Percentiles rank a stretch among this genome's conserved stretches.
phyloP scores from a whole-genome alignment of 1,140 invertebrate species.

The Cardiocondyla obscurior region DNA sequence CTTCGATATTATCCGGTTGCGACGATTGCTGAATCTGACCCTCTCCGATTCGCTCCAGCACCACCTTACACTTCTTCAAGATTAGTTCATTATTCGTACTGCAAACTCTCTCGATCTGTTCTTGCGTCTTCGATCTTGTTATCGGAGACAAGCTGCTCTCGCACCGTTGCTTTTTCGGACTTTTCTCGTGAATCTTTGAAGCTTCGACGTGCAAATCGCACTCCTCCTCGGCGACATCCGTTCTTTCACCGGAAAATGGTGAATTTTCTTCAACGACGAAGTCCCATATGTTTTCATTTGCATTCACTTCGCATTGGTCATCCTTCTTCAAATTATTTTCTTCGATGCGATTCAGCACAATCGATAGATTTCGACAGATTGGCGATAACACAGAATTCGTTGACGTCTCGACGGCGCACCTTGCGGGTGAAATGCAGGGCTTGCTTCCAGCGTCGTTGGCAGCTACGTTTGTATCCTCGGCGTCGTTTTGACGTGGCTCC shows the following conservation, averaged over 20 bases:
- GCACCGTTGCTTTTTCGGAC: not conserved
- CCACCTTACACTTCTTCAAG: slow-evolving; percentile 50
- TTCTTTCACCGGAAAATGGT: not conserved
- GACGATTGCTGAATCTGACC: slow-evolving; percentile 48
- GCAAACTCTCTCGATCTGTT: not conserved
- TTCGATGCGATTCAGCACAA: slow-evolving; percentile 46
- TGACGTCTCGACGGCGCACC: not conserved
- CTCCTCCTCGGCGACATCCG: not conserved
- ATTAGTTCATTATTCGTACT: not conserved
- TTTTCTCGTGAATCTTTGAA: not conserved
- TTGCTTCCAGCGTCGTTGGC: not conserved
- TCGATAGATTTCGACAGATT: slow-evolving; percentile 2
- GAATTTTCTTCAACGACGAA: not conserved
- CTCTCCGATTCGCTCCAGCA: slow-evolving; percentile 55
- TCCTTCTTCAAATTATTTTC: not conserved
- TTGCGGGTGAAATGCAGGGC: not conserved
- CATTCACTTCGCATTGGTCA: not conserved
- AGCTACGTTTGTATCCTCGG: not conserved
- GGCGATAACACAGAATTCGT: not conserved
- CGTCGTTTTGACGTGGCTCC: slow-evolving; percentile 6
- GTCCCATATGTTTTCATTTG: not conserved
- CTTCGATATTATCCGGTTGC: not conserved
- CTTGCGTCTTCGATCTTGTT: not conserved
- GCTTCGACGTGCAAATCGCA: not conserved
- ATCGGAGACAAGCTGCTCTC: not conserved